Evolutionary conservation across 1,140 invertebrate species (phyloP).

Genomic region (Panagrolaimus sp.): DNA sequence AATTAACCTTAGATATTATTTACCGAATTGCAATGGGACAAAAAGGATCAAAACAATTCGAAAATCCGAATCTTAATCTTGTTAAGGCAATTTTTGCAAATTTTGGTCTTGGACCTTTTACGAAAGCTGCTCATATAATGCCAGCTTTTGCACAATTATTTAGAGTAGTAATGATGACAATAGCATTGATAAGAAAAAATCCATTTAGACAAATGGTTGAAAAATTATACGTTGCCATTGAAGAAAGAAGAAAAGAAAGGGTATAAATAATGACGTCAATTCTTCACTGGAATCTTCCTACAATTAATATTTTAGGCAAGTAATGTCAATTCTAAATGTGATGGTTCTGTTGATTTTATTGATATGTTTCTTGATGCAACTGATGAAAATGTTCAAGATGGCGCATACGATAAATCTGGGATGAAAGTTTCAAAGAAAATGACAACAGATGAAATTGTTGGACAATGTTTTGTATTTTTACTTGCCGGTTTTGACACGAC

Average conservation of each 20-base stretch:
- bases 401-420: not conserved
- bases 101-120: not conserved
- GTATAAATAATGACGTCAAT: not conserved
- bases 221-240: not conserved
- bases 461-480: conserved; percentile 34
- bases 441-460: conserved; percentile 17
- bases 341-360: conserved; percentile 22
- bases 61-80: conserved; percentile 21
- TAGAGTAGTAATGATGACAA: not conserved
- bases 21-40: conserved; percentile 46
- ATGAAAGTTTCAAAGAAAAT: not conserved
- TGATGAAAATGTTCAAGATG: not conserved
- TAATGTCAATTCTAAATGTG: conserved; percentile 27
- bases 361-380: conserved; percentile 1
- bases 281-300: too few species aligned
- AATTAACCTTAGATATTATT: conserved; percentile 51
- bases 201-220: not conserved
- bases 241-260: not conserved
- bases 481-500: conserved; percentile 57
- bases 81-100: conserved; percentile 10
- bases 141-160: not conserved
- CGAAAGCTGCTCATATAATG: not conserved
- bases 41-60: conserved; percentile 36
- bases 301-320: conserved; percentile 17
- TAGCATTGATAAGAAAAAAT: not conserved